Base-by-base conservation (phyloP, 1,140 invertebrate genomes). In the Formica selysi region DNA sequence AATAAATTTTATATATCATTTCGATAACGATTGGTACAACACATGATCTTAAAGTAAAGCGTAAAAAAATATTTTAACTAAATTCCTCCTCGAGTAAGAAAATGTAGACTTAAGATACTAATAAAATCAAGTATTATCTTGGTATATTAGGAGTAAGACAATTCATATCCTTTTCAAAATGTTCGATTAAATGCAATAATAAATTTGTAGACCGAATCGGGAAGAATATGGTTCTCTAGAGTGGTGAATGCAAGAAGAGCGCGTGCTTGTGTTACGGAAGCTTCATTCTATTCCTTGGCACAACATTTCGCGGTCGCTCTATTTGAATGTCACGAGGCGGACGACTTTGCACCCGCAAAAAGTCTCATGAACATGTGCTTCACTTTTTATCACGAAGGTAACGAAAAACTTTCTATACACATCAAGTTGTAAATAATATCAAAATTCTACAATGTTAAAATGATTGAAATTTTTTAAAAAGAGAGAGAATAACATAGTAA, bases 301-400 rank as follows among this genome's bases (percentile, higher is more conserved):
- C 97, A 98, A 93, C 97, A 97, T 93, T 97, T 98, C 92, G 97
- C 97, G 4, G 96, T 98, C 13, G 96, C 97, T 16, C 94, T 98
- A 57, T 98, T 98, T 92, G 97, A 98, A 94, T 98, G 97, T 87
- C 95, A 96, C 80, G 97, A 97, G 91, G 96, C 97, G 4, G 97
- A 98, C 88, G 97, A 98, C 91, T 98, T 97, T 89, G 96, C 96
- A 4, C 97, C 97, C 11, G 97, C 97, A 8, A 97, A 97, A 90
- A 96, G 96, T 59, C 95, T 98, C 16, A 98, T 98, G 97, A 98
- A 98, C 91, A 97, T 98, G 96, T 98, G 97, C 90, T 98, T 98
- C 91, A 97, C 97, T 22, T 98, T 98, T 94, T 98, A 97, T 93
- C 96, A 97, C 90, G 97, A 98, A 96, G 95, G 97, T 97, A 89